Evolutionary conservation across 2,113 vertebrate species (phyloP).

Genomic region (Pungitius pungitius): DNA sequence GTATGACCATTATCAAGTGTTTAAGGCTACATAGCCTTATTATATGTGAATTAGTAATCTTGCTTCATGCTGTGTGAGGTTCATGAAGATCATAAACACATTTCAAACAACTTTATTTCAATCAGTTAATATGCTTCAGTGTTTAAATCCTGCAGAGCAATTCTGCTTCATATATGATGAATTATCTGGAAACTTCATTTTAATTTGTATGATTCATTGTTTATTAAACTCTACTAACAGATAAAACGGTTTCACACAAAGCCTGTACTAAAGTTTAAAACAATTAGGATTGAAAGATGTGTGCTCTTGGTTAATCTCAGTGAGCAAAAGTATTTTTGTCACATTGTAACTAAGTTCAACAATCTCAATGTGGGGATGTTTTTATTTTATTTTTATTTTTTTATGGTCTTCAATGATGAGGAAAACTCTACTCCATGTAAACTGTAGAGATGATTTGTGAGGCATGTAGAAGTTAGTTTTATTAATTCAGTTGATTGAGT

Average conservation of each 20-base stretch:
- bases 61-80: conserved; percentile 35
- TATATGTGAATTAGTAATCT: conserved; percentile 3
- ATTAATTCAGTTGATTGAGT: conserved; percentile 11
- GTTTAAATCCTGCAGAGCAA: background rate
- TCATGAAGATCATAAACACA: conserved; percentile 2
- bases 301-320: background rate
- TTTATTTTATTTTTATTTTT: background rate
- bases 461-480: conserved; percentile 24
- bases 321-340: background rate
- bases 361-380: background rate
- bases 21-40: conserved; percentile 6
- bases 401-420: conserved; percentile 4
- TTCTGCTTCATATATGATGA: background rate
- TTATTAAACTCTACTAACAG: background rate
- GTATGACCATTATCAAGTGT: background rate
- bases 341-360: background rate
- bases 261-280: background rate
- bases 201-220: background rate
- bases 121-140: background rate
- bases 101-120: conserved; percentile 27
- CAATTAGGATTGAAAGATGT: background rate
- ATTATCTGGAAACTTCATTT: background rate
- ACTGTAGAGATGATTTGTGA: conserved; percentile 11
- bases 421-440: background rate
- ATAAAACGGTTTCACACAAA: background rate